These are phyloP conservation scores for Pristis pectinata DNA, from an alignment of 2,797 vertebrate genomes.

Conservation along the genomic window DNA sequence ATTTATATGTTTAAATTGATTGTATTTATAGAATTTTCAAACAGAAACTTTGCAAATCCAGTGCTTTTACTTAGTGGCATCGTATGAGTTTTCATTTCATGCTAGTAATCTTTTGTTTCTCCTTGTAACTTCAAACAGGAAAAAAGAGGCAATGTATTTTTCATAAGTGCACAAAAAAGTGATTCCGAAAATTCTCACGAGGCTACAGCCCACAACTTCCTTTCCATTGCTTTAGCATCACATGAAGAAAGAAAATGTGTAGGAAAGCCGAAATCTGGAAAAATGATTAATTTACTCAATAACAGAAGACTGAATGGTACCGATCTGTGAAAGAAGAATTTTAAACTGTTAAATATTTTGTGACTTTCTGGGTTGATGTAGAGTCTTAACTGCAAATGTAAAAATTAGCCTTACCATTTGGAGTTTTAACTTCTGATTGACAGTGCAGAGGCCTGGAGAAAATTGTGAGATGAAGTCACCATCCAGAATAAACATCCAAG, in stretches of 20 bases:
- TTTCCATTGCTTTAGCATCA: not conserved
- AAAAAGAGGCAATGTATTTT: not conserved
- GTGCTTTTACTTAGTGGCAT: not conserved
- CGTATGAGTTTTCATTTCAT: not conserved
- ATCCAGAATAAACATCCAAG: no score
- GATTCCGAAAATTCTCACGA: not conserved
- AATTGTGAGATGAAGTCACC: no score
- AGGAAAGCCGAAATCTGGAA: not conserved
- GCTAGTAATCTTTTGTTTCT: not conserved
- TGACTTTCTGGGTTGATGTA: not conserved
- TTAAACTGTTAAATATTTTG: not conserved
- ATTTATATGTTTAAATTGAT: not conserved
- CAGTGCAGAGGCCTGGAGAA: no score
- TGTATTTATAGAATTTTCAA: not conserved
- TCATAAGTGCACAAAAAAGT: not conserved
- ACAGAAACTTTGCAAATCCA: not conserved
- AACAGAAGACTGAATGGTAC: not conserved
- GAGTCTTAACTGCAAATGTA: not conserved
- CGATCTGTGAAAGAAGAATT: slow-evolving; percentile 5
- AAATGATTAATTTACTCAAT: not conserved
- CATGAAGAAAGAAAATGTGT: not conserved
- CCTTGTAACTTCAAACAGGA: slow-evolving; percentile 9
- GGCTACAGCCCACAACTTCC: not conserved
- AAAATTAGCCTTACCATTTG: not conserved
- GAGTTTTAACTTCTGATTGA: not conserved